Evolutionary conservation across 2,797 vertebrate genomes (phyloP), one percentile per base, ranked within the genome.

Genomic region (Catostomus latipinnis): DNA sequence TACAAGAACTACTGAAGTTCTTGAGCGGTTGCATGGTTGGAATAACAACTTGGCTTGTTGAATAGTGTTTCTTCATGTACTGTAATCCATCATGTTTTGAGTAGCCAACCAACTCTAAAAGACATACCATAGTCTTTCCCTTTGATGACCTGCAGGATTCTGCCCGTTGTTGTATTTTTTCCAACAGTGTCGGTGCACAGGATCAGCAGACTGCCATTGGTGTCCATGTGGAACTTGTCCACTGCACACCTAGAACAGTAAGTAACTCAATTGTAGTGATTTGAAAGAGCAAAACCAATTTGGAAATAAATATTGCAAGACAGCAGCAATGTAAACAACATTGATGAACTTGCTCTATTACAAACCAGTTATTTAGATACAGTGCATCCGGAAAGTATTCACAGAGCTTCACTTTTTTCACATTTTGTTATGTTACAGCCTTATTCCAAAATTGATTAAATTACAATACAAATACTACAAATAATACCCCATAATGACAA

Each of bases 101-200:
- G 62, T 78, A 75, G 71, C 69, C 48, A 80, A 11, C 46, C 76
- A 84, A 79, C 85, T 84, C 79, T 45, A 71, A 79, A 1, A 67
- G 83, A 93, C 95, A 95, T 92, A 99, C 98, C 97, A 84, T 99
- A 99, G 90, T 99, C 98, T 90, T 96, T 98, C 45, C 97, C 98
- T 85, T 97, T 97, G 74, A 94, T 91, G 81, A 99, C 96, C 91
- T 97, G 96, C 90, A 99, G 88, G 85, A 99, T 97, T 92, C 97
- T 96, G 86, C 96, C 95, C 46, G 95, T 93, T 75, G 97, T 96
- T 86, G 96, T 91, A 89, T 99, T 99, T 90, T 94, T 97, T 83
- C 94, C 96, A 82, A 94, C 96, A 81, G 95, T 95, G 82, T 99
- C 98, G 74, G 97, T 98, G 88, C 98, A 99, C 78, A 99, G 92